A percentile compares a stretch with the other conserved stretches of the same genome.
These are phyloP conservation scores for Trematocara marginatum DNA, from an alignment of 2,113 vertebrate genomes.

Conservation along the genomic window DNA sequence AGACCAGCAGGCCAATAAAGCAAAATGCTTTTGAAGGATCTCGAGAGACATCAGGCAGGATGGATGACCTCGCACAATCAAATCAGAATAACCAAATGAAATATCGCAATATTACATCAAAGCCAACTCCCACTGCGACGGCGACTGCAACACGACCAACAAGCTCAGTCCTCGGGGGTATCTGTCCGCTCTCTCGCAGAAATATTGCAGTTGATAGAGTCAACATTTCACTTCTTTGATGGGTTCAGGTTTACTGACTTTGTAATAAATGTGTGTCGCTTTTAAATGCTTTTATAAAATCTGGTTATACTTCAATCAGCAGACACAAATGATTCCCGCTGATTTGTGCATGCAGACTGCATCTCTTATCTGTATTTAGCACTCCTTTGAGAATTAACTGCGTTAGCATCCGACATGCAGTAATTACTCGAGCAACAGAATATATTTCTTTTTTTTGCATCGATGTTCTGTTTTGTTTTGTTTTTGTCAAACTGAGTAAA, in stretches of 20 bases:
- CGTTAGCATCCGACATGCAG: not conserved
- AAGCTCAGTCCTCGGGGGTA: slow-evolving; percentile 71
- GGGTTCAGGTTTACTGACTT: not conserved
- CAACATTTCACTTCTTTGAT: not conserved
- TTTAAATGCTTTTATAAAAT: slow-evolving; percentile 5
- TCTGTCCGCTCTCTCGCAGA: not conserved
- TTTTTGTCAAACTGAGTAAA: not conserved
- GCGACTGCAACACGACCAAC: slow-evolving; percentile 81
- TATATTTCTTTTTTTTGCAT: not conserved
- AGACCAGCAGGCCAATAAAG: slow-evolving; percentile 83
- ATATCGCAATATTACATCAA: slow-evolving; percentile 86
- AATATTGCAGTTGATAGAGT: not conserved
- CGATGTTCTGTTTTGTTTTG: not conserved
- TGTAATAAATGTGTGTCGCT: not conserved
- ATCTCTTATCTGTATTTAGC: not conserved
- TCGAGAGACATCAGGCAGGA: slow-evolving; percentile 81
- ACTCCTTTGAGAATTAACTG: not conserved
- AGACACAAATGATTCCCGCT: slow-evolving; percentile 1
- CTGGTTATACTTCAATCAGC: not conserved
- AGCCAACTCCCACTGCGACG: slow-evolving; percentile 79
- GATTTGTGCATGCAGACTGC: not conserved
- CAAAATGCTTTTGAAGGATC: slow-evolving; percentile 87
- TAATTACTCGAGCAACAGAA: not conserved
- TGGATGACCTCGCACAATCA: slow-evolving; percentile 84
- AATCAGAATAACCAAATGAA: slow-evolving; percentile 87